Percentiles rank a stretch among this genome's conserved stretches.
Evolutionary conservation across 2,888 invertebrate species (phyloP).

Genomic region (Pediacus dermestoides): DNA sequence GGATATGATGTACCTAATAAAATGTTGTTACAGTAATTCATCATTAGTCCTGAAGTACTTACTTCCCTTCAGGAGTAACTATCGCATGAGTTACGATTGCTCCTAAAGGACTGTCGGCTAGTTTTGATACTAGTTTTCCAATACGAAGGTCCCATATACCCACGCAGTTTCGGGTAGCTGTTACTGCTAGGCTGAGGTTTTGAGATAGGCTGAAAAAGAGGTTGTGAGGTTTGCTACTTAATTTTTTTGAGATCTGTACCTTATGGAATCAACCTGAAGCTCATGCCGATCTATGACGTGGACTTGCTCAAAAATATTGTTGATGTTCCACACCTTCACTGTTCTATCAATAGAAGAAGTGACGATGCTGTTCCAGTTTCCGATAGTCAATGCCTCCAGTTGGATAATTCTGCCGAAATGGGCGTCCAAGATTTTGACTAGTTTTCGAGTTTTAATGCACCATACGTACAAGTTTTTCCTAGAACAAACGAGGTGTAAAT

Average conservation of each 20-base stretch:
- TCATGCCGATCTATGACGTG: conserved; percentile 95
- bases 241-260: conserved; percentile 58
- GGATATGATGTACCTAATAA: conserved; percentile 69
- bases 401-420: conserved; percentile 96
- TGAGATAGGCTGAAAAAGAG: conserved; percentile 63
- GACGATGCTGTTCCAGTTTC: conserved; percentile 90
- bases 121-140: conserved; percentile 78
- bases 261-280: conserved; percentile 88
- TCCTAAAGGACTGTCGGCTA: conserved; percentile 88
- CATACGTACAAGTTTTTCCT: conserved; percentile 90
- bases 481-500: conserved; percentile 5
- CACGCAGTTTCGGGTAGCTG: conserved; percentile 90
- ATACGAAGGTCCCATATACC: conserved; percentile 91
- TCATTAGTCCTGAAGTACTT: conserved; percentile 23
- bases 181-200: conserved; percentile 78
- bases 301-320: conserved; percentile 97
- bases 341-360: conserved; percentile 97
- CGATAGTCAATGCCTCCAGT: conserved; percentile 79
- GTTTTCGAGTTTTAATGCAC: conserved; percentile 74
- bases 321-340: conserved; percentile 99
- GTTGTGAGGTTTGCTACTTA: neutral
- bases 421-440: conserved; percentile 91
- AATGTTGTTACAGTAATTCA: neutral
- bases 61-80: conserved; percentile 80
- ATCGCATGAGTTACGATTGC: conserved; percentile 92